A percentile compares a stretch with the other conserved stretches of the same genome.
Conservation (phyloP, 2,113 vertebrate species). For the Prunella himalayana region DNA sequence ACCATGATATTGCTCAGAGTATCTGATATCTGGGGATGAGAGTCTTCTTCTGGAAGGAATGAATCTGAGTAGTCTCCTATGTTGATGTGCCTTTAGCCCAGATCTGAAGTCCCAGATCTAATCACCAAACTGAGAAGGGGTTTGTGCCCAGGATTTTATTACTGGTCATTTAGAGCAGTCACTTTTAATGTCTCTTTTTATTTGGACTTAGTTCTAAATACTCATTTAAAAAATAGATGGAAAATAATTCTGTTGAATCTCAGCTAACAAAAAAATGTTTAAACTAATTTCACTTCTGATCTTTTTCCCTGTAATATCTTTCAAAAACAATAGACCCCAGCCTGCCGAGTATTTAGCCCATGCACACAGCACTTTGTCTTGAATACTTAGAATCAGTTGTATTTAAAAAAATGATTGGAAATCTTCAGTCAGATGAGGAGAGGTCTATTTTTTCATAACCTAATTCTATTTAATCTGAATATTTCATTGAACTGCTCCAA, state of each 20-base stretch:
- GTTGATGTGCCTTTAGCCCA: not conserved
- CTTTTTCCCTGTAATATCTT: not conserved
- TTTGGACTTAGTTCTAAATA: not conserved
- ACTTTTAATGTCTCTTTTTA: not conserved
- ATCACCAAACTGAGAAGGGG: not conserved
- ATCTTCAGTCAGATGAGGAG: not conserved
- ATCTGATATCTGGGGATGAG: not conserved
- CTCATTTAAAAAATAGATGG: not conserved
- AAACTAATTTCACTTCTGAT: not conserved
- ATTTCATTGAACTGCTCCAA: not conserved
- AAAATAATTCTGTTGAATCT: not conserved
- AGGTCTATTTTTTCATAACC: not conserved
- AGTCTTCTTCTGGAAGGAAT: not conserved
- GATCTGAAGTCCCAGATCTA: not conserved
- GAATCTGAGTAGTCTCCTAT: not conserved
- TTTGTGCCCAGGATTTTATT: not conserved
- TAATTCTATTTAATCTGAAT: not conserved
- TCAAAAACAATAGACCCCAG: not conserved
- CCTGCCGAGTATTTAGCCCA: not conserved
- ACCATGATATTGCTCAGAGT: rapidly evolving
- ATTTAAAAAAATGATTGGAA: not conserved
- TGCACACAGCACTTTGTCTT: not conserved
- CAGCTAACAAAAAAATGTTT: not conserved
- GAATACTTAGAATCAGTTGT: not conserved
- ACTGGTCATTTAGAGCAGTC: not conserved